Base-by-base conservation (phyloP, 2,797 vertebrate species). In the Pseudomugil gertrudae region DNA sequence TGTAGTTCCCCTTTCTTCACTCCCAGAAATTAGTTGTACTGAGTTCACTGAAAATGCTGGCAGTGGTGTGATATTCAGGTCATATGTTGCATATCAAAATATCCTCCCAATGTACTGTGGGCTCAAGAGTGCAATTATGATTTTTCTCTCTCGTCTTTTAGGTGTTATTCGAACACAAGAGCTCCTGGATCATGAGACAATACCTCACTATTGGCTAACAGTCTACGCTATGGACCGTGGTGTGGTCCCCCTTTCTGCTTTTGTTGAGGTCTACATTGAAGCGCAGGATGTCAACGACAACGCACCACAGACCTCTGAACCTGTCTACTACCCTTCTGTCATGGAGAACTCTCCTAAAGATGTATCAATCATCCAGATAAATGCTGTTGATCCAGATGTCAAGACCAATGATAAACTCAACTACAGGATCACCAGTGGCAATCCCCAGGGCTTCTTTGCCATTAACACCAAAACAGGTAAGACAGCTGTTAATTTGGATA, bases 281-380 rank as follows among this genome's bases (percentile, higher is more conserved):
- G 94, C 99, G 23, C 96, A 95, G 61, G 98, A 99, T 60, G 96
- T 99, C 84, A 99, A 99, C 14, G 98, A 99, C 89, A 99, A 99
- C 0, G 95, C 96, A 0, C 97, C 98, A 0, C 97, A 96, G 81
- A 98, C 97, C 3, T 94, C 95, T 0, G 95, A 98, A 74, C 96
- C 98, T 0, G 96, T 98, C 65, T 99, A 99, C 90, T 98, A 98
- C 72, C 97, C 98, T 0, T 95, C 96, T 5, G 83, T 99, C 63
- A 93, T 95, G 93, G 98, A 99, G 92, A 99, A 97, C 84, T 96
- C 97, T 0, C 95, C 95, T 13, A 98, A 96, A 92, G 96, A 98
- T 33, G 87, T 97, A 5, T 96, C 97, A 0, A 95, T 99, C 85
- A 94, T 98, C 80, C 95, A 96, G 60, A 95, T 99, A 38, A 95